Base-by-base conservation (phyloP, 2,113 vertebrate genomes). In the Gobius niger region DNA sequence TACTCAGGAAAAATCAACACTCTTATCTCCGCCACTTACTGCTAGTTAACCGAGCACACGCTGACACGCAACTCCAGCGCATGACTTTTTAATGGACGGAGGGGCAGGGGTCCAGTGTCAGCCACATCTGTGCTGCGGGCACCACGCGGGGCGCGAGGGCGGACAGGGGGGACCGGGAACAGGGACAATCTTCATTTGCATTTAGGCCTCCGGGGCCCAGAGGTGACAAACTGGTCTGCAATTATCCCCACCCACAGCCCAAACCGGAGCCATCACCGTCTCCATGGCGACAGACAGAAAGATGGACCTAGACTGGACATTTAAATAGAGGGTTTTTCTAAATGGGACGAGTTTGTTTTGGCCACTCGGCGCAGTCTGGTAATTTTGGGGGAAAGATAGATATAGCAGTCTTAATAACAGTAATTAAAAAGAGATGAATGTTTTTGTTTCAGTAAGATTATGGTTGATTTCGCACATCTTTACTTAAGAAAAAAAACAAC, bases 241-340 rank as follows among this genome's bases (percentile, higher is more conserved):
- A 74, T 76, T 70, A 81, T 49, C 5, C 75, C 83, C 75, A 70
- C 69, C 65, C 70, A 74, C 75, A 69, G 64, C 50, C 74, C 67
- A 34, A 34, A 70, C 65, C 60, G 14, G 66, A 16, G 11, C 51
- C 24, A 53, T 24, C 50, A 69, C 66, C 0, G 63, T 86, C 83
- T 75, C 85, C 76, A 83, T 66, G 50, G 80, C 78, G 84, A 84
- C 80, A 51, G 67, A 44, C 15, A 16, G 7, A 18, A 9, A 18
- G 7, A 9, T 5, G 16, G 15, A n/a, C 24, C 24, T 16, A 8
- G 49, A 7, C 16, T 9, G 9, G 8, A 18, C 9, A 7, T 18
- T 18, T 18, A 52, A 18, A 52, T 18, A 19, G 51, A 18, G 16
- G 51, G 8, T 16, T 16, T 16, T 49, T 15, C 47, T 49, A 49